Conservation (phyloP, 1,140 invertebrate species). For the Halictus rubicundus region DNA sequence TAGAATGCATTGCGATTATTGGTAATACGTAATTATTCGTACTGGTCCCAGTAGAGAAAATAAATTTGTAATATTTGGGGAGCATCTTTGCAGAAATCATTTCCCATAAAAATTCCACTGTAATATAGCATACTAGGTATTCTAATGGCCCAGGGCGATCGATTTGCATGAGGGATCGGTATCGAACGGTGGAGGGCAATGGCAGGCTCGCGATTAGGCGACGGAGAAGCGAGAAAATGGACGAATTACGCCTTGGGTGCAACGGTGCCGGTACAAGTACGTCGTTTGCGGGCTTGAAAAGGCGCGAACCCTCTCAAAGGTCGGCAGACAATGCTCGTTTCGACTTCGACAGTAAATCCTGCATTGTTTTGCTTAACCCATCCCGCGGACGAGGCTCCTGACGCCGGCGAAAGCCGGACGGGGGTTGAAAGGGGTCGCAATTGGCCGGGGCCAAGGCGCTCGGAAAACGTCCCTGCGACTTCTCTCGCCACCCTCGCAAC, state of each 20-base stretch:
- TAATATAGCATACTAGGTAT: too few species aligned
- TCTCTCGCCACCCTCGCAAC: background rate
- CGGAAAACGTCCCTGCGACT: background rate
- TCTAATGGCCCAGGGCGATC: background rate
- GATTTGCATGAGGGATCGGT: background rate
- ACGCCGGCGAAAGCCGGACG: background rate
- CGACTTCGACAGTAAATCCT: conserved; percentile 39
- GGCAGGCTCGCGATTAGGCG: background rate
- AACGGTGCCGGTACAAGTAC: conserved; percentile 17
- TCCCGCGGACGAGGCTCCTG: conserved; percentile 11
- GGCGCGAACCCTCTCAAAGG: conserved; percentile 3
- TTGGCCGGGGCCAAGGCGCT: background rate
- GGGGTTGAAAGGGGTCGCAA: conserved; percentile 8
- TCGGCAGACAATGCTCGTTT: conserved; percentile 24
- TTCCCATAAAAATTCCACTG: too few species aligned
- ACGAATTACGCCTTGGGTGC: background rate
- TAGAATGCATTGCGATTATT: too few species aligned
- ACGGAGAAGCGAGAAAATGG: background rate
- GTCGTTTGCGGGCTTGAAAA: conserved; percentile 29
- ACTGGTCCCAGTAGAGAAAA: too few species aligned
- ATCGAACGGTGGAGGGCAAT: background rate
- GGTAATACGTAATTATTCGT: too few species aligned
- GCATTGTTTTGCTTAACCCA: conserved; percentile 46
- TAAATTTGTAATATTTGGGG: too few species aligned
- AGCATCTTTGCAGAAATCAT: too few species aligned